phyloP scores from a whole-genome alignment of 2,797 vertebrate species.

The Sparidentex hasta region DNA sequence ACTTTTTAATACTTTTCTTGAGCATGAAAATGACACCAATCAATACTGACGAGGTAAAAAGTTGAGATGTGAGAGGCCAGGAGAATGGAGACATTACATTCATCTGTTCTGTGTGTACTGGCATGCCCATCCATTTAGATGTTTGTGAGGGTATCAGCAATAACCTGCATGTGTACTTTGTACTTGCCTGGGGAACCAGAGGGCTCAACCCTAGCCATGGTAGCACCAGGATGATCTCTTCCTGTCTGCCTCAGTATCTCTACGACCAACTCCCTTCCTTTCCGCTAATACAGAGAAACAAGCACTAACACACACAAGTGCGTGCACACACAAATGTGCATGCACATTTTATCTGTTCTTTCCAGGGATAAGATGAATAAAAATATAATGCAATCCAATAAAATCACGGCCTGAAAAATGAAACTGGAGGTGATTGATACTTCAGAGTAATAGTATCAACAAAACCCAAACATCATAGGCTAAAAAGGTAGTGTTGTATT shows the following conservation, averaged over 20 bases:
- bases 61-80: constrained; percentile 7
- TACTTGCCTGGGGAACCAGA: constrained; percentile 37
- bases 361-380: neutral
- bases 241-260: constrained; percentile 81
- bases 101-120: constrained; percentile 7
- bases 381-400: neutral
- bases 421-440: neutral
- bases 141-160: constrained; percentile 11
- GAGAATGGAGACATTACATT: constrained; percentile 21
- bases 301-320: constrained; percentile 12
- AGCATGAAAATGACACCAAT: neutral
- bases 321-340: constrained; percentile 26
- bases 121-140: neutral
- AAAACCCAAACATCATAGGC: neutral
- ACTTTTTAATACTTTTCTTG: neutral
- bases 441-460: neutral
- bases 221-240: constrained; percentile 82
- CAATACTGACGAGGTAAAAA: constrained; percentile 7
- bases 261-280: constrained; percentile 81
- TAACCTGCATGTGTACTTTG: constrained; percentile 40
- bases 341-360: constrained; percentile 12
- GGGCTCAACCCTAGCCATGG: constrained; percentile 53
- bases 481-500: neutral
- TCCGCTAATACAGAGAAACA: constrained; percentile 41
- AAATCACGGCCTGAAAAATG: neutral